A percentile compares a stretch with the other conserved stretches of the same genome.
phyloP scores from a whole-genome alignment of 2,888 invertebrate genomes.

The Orchesella flavescens region DNA sequence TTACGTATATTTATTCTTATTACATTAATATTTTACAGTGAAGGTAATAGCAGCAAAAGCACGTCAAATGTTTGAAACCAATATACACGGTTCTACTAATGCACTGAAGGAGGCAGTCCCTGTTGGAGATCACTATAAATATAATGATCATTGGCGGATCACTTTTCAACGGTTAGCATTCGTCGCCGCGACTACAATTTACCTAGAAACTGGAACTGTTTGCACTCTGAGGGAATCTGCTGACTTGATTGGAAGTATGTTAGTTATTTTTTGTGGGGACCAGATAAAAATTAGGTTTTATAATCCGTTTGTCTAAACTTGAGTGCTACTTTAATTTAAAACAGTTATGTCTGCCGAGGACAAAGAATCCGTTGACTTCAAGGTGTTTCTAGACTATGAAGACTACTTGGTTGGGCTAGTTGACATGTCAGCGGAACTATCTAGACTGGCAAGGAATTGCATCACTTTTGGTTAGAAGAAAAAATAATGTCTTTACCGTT shows the following conservation, averaged over 20 bases:
- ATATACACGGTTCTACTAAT: slow-evolving; percentile 60
- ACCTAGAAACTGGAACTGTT: slow-evolving; percentile 85
- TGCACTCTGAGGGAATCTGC: slow-evolving; percentile 85
- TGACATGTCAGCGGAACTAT: slow-evolving; percentile 30
- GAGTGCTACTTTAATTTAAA: background rate
- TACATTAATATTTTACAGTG: no score
- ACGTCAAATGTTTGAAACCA: background rate
- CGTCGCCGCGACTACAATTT: slow-evolving; percentile 84
- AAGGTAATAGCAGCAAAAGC: slow-evolving; percentile 1
- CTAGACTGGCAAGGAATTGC: slow-evolving; percentile 19
- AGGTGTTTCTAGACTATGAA: slow-evolving; percentile 32
- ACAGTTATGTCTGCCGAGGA: slow-evolving; percentile 6
- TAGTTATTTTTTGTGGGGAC: no score
- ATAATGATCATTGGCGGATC: slow-evolving; percentile 90
- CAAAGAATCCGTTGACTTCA: background rate
- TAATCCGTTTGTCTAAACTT: no score
- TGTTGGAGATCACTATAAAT: slow-evolving; percentile 86
- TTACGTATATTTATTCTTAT: no score
- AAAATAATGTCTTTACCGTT: background rate
- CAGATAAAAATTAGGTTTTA: no score
- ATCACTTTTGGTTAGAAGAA: slow-evolving; percentile 22
- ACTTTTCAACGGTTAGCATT: slow-evolving; percentile 87
- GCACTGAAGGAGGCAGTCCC: slow-evolving; percentile 82
- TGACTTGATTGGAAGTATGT: slow-evolving; percentile 84
- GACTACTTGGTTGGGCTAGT: slow-evolving; percentile 35